These are phyloP conservation scores for Parnassius glacialis DNA, from an alignment of 2,888 invertebrate species.

Conservation along the genomic window DNA sequence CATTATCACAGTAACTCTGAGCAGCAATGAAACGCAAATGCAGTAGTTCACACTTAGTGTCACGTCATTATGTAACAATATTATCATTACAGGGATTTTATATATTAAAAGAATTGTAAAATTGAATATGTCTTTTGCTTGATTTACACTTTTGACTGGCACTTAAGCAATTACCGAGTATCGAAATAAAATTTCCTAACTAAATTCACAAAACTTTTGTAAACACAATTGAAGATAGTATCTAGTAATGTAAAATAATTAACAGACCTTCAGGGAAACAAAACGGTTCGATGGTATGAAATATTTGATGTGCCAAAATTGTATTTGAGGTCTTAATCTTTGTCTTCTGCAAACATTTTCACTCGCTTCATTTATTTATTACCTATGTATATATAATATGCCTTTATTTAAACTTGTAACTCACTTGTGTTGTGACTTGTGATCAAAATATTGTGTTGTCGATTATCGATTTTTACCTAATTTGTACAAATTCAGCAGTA, in stretches of 20 bases:
- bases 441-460: slow-evolving; percentile 58
- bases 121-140: slow-evolving; percentile 70
- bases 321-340: slow-evolving; percentile 31
- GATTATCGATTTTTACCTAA: slow-evolving; percentile 64
- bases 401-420: slow-evolving; percentile 25
- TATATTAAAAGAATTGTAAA: slow-evolving; percentile 74
- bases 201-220: slow-evolving; percentile 29
- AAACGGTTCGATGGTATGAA: slow-evolving; percentile 30
- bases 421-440: slow-evolving; percentile 58
- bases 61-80: slow-evolving; percentile 74
- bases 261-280: slow-evolving; percentile 30
- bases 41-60: slow-evolving; percentile 54
- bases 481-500: slow-evolving; percentile 81
- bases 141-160: slow-evolving; percentile 47
- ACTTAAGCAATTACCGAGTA: slow-evolving; percentile 35
- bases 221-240: slow-evolving; percentile 29
- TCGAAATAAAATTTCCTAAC: slow-evolving; percentile 15
- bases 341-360: slow-evolving; percentile 21
- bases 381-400: not conserved
- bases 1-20: slow-evolving; percentile 56
- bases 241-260: slow-evolving; percentile 38
- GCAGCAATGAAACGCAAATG: slow-evolving; percentile 32
- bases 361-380: slow-evolving; percentile 14
- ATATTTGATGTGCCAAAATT: slow-evolving; percentile 66
- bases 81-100: slow-evolving; percentile 81